Evolutionary conservation across 2,797 vertebrate species (phyloP).

Genomic region (Nasua narica): DNA sequence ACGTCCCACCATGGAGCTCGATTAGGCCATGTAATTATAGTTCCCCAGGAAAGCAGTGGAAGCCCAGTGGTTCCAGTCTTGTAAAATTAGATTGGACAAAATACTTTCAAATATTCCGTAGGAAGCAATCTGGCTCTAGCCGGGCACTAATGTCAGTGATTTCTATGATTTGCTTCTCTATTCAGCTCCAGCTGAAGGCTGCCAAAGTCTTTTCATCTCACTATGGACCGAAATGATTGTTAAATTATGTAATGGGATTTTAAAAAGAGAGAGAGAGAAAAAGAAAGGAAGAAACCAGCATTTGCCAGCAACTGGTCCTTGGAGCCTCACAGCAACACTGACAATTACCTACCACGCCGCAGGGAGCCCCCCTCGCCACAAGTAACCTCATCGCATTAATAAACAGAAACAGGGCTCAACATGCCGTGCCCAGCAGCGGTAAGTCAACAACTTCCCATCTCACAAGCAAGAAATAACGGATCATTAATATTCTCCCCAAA

Average conservation of each 20-base stretch:
- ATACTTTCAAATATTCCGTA: slow-evolving; percentile 58
- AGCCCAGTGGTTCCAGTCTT: slow-evolving; percentile 17
- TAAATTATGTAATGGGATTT: slow-evolving; percentile 58
- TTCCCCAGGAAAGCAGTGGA: background rate
- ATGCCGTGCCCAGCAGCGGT: background rate
- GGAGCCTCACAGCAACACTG: background rate
- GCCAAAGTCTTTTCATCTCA: slow-evolving; percentile 61
- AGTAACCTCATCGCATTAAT: slow-evolving; percentile 50
- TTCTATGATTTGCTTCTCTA: slow-evolving; percentile 65
- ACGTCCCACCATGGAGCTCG: background rate
- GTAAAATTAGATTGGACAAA: slow-evolving; percentile 57
- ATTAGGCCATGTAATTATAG: slow-evolving; percentile 10
- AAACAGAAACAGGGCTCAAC: slow-evolving; percentile 38
- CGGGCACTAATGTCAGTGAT: slow-evolving; percentile 69
- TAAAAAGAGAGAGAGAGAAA: background rate
- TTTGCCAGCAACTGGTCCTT: background rate
- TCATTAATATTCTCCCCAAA: background rate
- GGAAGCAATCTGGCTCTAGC: slow-evolving; percentile 45
- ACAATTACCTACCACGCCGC: slow-evolving; percentile 32
- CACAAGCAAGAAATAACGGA: slow-evolving; percentile 31
- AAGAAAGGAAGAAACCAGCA: slow-evolving; percentile 12
- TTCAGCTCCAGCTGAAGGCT: slow-evolving; percentile 58
- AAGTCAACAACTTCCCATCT: slow-evolving; percentile 46
- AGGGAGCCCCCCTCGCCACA: background rate
- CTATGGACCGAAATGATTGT: slow-evolving; percentile 68